These are phyloP conservation scores for Lamprologus sp. DNA, from an alignment of 2,113 vertebrate genomes.

Conservation along the genomic window DNA sequence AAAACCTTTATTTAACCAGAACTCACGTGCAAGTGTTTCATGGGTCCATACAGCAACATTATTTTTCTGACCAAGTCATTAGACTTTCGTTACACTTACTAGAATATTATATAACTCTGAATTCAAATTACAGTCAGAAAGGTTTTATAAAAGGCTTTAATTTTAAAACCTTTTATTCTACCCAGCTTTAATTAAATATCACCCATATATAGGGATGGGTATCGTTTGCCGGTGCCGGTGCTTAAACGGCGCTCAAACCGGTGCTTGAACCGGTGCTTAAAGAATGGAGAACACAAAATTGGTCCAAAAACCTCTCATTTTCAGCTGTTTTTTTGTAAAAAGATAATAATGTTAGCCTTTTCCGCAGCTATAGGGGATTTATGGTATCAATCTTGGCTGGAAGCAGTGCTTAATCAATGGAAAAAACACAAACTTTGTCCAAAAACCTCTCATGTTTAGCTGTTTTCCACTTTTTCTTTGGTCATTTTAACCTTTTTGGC, in stretches of 20 bases:
- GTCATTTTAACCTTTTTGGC: accelerated
- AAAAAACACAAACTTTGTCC: neutral
- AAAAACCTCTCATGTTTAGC: neutral
- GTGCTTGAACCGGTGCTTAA: neutral
- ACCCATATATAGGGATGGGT: neutral
- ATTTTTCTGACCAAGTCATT: neutral
- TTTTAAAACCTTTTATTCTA: neutral
- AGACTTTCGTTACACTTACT: neutral
- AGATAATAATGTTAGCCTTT: neutral
- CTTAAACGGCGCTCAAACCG: neutral
- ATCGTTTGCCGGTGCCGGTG: neutral
- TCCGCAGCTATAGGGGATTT: neutral
- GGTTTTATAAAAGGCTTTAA: neutral
- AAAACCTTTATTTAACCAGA: neutral
- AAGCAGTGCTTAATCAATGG: neutral
- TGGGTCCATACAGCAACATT: neutral
- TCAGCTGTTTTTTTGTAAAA: neutral
- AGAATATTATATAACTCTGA: neutral
- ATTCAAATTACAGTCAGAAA: neutral
- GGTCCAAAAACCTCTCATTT: neutral
- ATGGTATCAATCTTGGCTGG: neutral
- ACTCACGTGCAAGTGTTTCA: neutral
- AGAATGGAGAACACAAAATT: neutral
- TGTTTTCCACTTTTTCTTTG: neutral
- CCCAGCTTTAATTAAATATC: neutral